phyloP scores from a whole-genome alignment of 2,113 vertebrate genomes.

The Microtus montanus region DNA sequence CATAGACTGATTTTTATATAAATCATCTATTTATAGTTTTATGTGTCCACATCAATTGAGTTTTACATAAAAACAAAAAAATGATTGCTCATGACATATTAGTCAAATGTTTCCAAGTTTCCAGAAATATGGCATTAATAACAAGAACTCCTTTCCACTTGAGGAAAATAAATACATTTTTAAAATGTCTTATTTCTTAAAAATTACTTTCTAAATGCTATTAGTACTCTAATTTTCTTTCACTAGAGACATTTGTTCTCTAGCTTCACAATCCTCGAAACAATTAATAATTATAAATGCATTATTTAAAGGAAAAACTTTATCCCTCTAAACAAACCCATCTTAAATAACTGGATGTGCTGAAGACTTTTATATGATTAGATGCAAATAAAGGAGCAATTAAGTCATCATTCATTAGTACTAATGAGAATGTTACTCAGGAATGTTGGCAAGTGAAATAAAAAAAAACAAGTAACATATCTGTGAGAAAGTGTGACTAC shows the following conservation, averaged over 20 bases:
- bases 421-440: constrained; percentile 63
- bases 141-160: neutral
- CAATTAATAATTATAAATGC: constrained; percentile 17
- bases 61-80: neutral
- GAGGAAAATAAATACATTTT: neutral
- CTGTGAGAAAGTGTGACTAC: neutral
- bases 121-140: neutral
- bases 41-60: neutral
- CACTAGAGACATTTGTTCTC: neutral
- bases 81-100: neutral
- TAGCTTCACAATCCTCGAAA: constrained; percentile 25
- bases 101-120: neutral
- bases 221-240: neutral
- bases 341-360: constrained; percentile 46
- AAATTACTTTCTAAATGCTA: constrained; percentile 11
- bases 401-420: constrained; percentile 80
- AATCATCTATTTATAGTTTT: neutral
- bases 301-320: constrained; percentile 46
- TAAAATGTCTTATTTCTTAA: neutral
- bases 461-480: constrained; percentile 37
- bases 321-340: constrained; percentile 38
- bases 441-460: constrained; percentile 58
- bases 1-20: neutral
- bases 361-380: constrained; percentile 73
- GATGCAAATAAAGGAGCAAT: constrained; percentile 59